phyloP scores from a whole-genome alignment of 53 echinoderm and acorn worm species.

The Hippasteria phrygiana region DNA sequence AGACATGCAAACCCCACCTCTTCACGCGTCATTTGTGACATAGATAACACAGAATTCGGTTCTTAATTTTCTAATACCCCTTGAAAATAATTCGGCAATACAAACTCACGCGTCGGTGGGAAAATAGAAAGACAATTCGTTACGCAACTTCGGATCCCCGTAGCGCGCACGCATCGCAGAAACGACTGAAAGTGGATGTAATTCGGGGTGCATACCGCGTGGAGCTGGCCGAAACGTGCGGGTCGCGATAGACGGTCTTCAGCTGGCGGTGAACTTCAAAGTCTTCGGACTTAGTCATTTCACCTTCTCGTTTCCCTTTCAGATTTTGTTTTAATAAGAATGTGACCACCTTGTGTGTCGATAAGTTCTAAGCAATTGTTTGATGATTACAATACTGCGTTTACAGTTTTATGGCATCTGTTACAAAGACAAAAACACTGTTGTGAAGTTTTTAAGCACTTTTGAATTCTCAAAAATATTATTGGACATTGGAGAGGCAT shows the following conservation, averaged over 20 bases:
- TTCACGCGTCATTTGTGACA: background rate
- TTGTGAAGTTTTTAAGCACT: too few relatives aligned
- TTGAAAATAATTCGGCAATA: background rate
- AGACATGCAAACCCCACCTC: background rate
- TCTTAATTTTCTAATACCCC: background rate
- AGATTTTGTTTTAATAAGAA: too few relatives aligned
- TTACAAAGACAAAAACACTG: too few relatives aligned
- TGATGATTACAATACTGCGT: too few relatives aligned
- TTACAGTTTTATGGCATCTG: too few relatives aligned
- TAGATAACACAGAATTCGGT: background rate
- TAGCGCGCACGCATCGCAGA: constrained; percentile 2
- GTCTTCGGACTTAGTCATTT: background rate
- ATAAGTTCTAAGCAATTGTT: too few relatives aligned
- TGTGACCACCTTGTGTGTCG: too few relatives aligned
- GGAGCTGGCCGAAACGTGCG: background rate
- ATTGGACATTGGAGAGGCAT: too few relatives aligned
- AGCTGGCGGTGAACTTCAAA: background rate
- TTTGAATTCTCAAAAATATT: too few relatives aligned
- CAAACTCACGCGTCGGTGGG: constrained; percentile 1
- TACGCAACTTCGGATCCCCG: constrained; percentile 9
- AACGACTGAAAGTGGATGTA: background rate
- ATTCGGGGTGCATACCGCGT: background rate
- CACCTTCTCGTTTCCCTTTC: background rate
- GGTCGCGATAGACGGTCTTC: background rate
- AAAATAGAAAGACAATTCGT: background rate